A percentile compares a stretch with the other conserved stretches of the same genome.
Conservation (phyloP, 1,140 invertebrate species). For the Ips typographus region DNA sequence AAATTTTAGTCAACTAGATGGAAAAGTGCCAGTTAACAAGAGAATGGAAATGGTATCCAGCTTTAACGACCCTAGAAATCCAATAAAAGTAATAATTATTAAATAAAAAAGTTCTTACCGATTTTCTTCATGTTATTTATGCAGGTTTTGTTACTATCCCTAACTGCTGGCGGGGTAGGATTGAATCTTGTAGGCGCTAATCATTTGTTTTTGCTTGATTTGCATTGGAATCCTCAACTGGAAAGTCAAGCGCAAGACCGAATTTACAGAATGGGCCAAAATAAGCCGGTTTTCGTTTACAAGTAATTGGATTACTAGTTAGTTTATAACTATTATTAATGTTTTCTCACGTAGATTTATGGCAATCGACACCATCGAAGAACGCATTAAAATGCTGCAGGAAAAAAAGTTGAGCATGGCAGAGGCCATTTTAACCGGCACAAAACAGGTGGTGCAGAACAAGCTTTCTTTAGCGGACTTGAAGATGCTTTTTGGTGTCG, state of each 20-base stretch:
- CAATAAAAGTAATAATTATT: conserved; percentile 53
- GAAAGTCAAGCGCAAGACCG: conserved; percentile 91
- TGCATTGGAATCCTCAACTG: conserved; percentile 95
- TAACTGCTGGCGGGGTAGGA: conserved; percentile 89
- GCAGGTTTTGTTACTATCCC: conserved; percentile 76
- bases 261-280: conserved; percentile 88
- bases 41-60: conserved; percentile 66
- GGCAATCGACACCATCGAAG: conserved; percentile 81
- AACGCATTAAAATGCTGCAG: conserved; percentile 78
- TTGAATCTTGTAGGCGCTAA: conserved; percentile 88
- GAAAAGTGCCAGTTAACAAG: conserved; percentile 63
- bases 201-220: conserved; percentile 85
- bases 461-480: conserved; percentile 78
- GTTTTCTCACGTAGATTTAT: conserved; percentile 65
- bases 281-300: conserved; percentile 77
- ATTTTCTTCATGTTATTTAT: neutral
- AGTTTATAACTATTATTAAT: neutral
- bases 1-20: conserved; percentile 65
- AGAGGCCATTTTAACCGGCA: conserved; percentile 71
- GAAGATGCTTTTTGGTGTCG: conserved; percentile 73
- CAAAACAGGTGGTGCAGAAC: conserved; percentile 57
- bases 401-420: conserved; percentile 78
- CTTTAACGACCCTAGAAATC: conserved; percentile 67
- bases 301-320: conserved; percentile 59
- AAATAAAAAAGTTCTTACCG: neutral